These are phyloP conservation scores for Fragum fragum DNA, from an alignment of 2,888 invertebrate species.

Conservation along the genomic window DNA sequence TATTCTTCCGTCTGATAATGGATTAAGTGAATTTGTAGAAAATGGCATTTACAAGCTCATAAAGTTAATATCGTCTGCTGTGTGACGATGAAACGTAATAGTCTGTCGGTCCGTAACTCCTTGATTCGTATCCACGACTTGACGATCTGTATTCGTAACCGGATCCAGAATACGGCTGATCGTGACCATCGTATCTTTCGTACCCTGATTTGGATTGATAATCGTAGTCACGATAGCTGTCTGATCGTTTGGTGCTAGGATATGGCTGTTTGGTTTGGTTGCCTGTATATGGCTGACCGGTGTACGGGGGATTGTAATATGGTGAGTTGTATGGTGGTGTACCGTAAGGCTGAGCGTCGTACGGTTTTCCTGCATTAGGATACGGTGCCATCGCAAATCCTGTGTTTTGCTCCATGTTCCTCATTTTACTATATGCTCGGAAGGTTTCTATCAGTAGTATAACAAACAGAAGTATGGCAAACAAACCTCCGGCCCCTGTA, in stretches of 20 bases:
- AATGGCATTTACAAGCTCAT: no score
- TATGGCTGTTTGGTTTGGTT: background rate
- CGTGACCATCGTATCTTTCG: background rate
- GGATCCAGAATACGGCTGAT: background rate
- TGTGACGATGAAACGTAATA: background rate
- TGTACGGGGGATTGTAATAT: background rate
- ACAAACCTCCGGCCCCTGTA: background rate
- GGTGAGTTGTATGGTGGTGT: background rate
- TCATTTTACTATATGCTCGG: background rate
- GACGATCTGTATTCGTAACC: background rate
- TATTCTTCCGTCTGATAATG: no score
- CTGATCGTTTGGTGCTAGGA: background rate
- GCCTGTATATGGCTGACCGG: background rate
- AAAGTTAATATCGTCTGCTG: background rate
- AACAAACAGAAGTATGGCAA: background rate
- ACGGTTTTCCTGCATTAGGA: background rate
- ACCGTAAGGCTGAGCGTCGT: background rate
- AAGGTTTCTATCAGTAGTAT: slow-evolving; percentile 5
- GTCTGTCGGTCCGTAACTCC: background rate
- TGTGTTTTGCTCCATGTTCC: background rate
- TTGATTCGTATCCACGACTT: slow-evolving; percentile 4
- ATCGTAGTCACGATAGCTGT: background rate
- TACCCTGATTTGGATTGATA: background rate
- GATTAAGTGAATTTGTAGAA: no score
- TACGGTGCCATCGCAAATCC: background rate